phyloP scores from a whole-genome alignment of 2,797 vertebrate genomes.

The Enteromius unitaeniatus region DNA sequence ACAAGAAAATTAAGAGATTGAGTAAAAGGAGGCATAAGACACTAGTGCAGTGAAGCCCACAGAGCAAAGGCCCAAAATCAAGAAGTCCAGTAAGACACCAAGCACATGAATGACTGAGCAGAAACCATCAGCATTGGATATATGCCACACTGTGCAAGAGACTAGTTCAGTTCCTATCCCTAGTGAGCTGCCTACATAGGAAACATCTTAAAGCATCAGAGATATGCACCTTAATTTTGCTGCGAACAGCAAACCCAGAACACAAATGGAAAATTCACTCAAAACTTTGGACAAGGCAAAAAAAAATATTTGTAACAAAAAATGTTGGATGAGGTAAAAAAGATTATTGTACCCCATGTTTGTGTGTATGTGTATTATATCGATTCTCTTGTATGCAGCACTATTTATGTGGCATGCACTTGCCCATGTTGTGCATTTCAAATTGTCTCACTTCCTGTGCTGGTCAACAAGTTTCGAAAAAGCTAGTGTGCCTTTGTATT shows the following conservation, averaged over 20 bases:
- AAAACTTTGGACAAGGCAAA: not conserved
- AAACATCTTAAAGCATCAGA: not conserved
- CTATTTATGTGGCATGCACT: not conserved
- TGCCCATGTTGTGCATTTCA: not conserved
- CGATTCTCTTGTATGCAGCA: not conserved
- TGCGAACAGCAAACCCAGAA: not conserved
- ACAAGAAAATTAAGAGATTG: slow-evolving; percentile 49
- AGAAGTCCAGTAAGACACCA: slow-evolving; percentile 73
- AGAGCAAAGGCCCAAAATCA: slow-evolving; percentile 76
- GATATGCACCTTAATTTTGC: not conserved
- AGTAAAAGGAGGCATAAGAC: slow-evolving; percentile 76
- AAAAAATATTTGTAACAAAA: too few relatives aligned
- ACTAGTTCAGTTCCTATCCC: not conserved
- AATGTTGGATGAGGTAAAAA: not conserved
- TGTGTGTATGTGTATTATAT: not conserved
- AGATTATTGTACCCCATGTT: not conserved
- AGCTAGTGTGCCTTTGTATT: not conserved
- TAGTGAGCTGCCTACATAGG: not conserved
- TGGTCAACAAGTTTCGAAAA: not conserved
- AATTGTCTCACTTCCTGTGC: not conserved
- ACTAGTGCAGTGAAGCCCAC: slow-evolving; percentile 82
- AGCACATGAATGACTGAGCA: slow-evolving; percentile 53
- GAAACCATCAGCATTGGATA: slow-evolving; percentile 27
- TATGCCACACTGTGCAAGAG: not conserved
- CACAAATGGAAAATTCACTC: not conserved